Evolutionary conservation across 2,888 invertebrate genomes (phyloP), one percentile per base, ranked within the genome.

Genomic region (Nowickia ferox): DNA sequence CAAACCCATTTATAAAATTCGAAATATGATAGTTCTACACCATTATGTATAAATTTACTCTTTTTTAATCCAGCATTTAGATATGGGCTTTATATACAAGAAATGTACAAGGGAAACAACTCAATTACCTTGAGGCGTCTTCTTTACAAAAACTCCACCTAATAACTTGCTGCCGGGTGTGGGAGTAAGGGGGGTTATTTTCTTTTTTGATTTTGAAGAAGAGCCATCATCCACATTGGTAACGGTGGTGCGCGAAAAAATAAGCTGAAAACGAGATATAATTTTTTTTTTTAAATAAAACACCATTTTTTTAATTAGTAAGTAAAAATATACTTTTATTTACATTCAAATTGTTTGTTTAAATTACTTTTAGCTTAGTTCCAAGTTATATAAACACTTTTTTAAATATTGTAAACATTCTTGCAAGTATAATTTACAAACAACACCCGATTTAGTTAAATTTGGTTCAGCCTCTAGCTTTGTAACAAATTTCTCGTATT

Each of bases 71-170:
- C 65, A 59, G 55, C 72, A 77, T 69, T 69, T 77, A 61, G 44
- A 55, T 53, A 76, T 51, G 63, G 4, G 40, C 17, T 40, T 42
- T 61, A 38, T 11, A 42, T 61, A 8, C 9, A 19, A 44, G 15
- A 30, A 48, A 51, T 11, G 10, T 61, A 57, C 6, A 66, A 48
- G 9, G 40, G 9, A 81, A 61, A 30, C 11, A 48, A 65, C n/a
- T 44, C 17, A 87, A 72, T 88, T 91, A 91, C 91, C 91, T 92
- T 90, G 89, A 40, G 88, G 85, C 51, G 88, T 57, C 87, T 92
- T 93, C 76, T 91, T 92, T 13, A 90, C 91, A 88, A 93, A 92
- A n/a, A 93, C 89, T 53, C 93, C 93, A 48, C 92, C 92, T 42
- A 93, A 87, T 44, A 93, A 86, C 84, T 91, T 92, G 68, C 86